phyloP scores from a whole-genome alignment of 1,140 invertebrate genomes.

The Drosophila lowei region DNA sequence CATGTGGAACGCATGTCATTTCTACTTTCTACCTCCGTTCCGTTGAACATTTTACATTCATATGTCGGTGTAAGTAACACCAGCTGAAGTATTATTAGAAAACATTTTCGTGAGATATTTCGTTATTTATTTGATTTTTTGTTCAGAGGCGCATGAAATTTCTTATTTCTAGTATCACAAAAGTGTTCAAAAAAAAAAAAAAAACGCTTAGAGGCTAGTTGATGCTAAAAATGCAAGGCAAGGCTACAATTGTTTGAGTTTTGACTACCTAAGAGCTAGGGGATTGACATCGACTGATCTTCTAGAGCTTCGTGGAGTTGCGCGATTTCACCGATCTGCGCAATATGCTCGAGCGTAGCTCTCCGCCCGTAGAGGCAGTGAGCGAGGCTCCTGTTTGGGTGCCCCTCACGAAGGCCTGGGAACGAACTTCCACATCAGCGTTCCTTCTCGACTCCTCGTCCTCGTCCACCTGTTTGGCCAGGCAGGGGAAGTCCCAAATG shows the following conservation, averaged over 20 bases:
- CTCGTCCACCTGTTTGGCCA: conserved; percentile 81
- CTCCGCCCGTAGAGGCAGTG: conserved; percentile 86
- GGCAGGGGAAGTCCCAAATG: conserved; percentile 91
- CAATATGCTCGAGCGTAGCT: conserved; percentile 87
- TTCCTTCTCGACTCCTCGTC: conserved; percentile 60
- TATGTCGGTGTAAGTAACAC: too few species aligned
- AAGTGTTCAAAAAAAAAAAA: conserved; percentile 37
- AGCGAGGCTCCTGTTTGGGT: conserved; percentile 84
- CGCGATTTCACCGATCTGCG: conserved; percentile 83
- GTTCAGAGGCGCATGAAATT: conserved; percentile 21
- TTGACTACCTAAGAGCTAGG: conserved; percentile 36
- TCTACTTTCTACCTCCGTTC: too few species aligned
- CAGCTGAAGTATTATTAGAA: background rate
- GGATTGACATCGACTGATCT: conserved; percentile 4
- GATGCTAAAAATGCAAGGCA: conserved; percentile 53
- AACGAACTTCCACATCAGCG: conserved; percentile 64
- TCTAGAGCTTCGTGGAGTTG: conserved; percentile 67
- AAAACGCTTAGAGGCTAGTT: conserved; percentile 38
- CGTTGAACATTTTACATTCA: too few species aligned
- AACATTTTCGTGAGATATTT: background rate
- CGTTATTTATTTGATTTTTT: conserved; percentile 4
- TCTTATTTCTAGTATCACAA: conserved; percentile 54
- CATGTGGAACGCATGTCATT: too few species aligned
- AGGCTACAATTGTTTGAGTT: conserved; percentile 28
- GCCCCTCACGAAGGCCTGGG: conserved; percentile 73